Percentiles rank a stretch among this genome's conserved stretches.
Evolutionary conservation across 2,113 vertebrate species (phyloP).

Genomic region (Tylochromis polylepis): DNA sequence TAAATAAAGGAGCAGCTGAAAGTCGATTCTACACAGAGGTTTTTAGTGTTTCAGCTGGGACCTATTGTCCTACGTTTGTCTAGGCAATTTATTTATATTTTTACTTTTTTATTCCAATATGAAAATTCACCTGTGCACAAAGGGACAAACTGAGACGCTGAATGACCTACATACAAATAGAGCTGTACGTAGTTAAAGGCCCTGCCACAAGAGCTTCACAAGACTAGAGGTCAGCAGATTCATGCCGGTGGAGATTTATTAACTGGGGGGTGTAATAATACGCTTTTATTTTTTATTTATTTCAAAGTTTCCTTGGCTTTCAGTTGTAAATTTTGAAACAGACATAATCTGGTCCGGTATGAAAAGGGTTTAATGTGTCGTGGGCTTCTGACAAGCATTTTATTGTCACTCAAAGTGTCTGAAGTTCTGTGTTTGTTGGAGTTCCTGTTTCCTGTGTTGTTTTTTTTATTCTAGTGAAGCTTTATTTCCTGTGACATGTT

Average conservation of each 20-base stretch:
- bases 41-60: too few relatives aligned
- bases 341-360: not conserved
- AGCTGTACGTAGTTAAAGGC: too few relatives aligned
- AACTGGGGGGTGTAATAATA: not conserved
- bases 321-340: not conserved
- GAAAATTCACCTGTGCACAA: not conserved
- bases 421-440: too few relatives aligned
- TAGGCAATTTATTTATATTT: not conserved
- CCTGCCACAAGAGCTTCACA: not conserved
- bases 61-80: not conserved
- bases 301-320: not conserved
- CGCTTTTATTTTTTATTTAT: accelerated
- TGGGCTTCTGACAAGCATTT: too few relatives aligned
- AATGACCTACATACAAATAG: not conserved
- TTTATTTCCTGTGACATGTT: too few relatives aligned
- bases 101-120: not conserved
- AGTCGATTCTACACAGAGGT: not conserved
- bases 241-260: accelerated
- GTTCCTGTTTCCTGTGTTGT: too few relatives aligned
- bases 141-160: not conserved
- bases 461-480: too few relatives aligned
- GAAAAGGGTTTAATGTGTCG: not conserved
- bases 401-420: too few relatives aligned
- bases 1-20: not conserved
- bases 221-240: not conserved